These are phyloP conservation scores for Axinella damicornis DNA, from an alignment of 37 sponge, comb jelly and placozoan genomes.

Conservation along the genomic window DNA sequence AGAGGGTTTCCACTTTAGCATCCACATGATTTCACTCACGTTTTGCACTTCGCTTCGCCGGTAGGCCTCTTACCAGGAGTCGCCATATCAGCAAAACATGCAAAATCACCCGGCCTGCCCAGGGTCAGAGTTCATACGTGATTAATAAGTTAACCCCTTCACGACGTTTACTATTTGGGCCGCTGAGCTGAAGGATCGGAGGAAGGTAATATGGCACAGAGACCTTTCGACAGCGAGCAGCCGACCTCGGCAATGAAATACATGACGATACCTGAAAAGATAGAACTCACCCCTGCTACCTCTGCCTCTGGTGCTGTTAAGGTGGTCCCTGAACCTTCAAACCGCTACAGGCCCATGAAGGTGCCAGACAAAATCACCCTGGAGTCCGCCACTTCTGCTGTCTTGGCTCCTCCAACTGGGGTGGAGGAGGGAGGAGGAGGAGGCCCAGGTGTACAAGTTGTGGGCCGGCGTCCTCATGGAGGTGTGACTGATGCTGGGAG, in stretches of 20 bases:
- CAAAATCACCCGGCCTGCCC: too few relatives aligned
- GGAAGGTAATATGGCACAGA: too few relatives aligned
- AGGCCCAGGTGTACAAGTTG: neutral
- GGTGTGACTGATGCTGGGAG: too few relatives aligned
- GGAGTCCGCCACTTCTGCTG: constrained; percentile 6
- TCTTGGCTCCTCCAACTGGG: neutral
- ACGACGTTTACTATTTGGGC: too few relatives aligned
- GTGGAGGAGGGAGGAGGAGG: constrained; percentile 11
- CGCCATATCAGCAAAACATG: too few relatives aligned
- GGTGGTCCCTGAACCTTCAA: too few relatives aligned
- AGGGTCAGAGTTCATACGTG: too few relatives aligned
- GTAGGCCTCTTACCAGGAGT: neutral
- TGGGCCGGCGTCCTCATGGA: too few relatives aligned
- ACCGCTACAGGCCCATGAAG: constrained; percentile 2
- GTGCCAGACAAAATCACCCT: constrained; percentile 68
- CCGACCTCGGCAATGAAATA: constrained; percentile 22
- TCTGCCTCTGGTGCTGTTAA: neutral
- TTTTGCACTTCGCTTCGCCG: constrained; percentile 27
- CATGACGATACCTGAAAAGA: constrained; percentile 73
- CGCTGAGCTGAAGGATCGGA: too few relatives aligned
- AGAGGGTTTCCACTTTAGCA: too few relatives aligned
- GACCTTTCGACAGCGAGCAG: neutral
- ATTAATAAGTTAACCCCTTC: too few relatives aligned
- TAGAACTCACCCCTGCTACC: constrained; percentile 36
- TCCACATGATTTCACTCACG: constrained; percentile 24